Percentiles rank a stretch among this genome's conserved stretches.
These are phyloP conservation scores for Zygaena filipendulae DNA, from an alignment of 2,888 invertebrate genomes.

Conservation along the genomic window DNA sequence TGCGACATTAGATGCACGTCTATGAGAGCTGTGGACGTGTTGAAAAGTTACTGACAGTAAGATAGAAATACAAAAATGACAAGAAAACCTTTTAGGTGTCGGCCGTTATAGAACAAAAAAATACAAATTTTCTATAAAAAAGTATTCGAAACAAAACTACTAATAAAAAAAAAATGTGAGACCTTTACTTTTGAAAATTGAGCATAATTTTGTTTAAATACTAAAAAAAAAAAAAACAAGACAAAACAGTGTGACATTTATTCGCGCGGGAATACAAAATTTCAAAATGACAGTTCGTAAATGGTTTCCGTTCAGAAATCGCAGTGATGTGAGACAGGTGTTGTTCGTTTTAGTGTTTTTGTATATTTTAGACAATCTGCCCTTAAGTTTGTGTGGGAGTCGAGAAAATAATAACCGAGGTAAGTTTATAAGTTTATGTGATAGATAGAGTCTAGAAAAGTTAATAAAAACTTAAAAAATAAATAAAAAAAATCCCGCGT, in stretches of 20 bases:
- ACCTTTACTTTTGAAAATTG: not conserved
- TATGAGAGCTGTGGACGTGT: too few species aligned
- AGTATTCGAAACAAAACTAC: too few species aligned
- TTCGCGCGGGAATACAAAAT: slow-evolving; percentile 37
- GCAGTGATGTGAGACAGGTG: slow-evolving; percentile 51
- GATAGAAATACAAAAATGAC: slow-evolving; percentile 52
- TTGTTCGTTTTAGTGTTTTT: slow-evolving; percentile 45
- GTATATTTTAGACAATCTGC: slow-evolving; percentile 41
- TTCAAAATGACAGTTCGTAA: slow-evolving; percentile 55
- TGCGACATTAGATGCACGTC: slow-evolving; percentile 37
- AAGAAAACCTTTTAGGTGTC: slow-evolving; percentile 35
- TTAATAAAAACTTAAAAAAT: not conserved
- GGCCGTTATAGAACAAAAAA: slow-evolving; percentile 17
- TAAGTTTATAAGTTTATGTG: slow-evolving; percentile 23
- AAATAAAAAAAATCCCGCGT: too few species aligned
- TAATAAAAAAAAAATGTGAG: slow-evolving; percentile 35
- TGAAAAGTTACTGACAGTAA: too few species aligned
- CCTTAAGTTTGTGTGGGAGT: slow-evolving; percentile 31
- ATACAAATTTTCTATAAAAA: too few species aligned
- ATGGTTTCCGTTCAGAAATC: slow-evolving; percentile 41
- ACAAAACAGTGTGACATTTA: too few species aligned
- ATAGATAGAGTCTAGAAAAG: not conserved
- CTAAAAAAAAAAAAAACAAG: too few species aligned
- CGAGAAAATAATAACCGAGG: slow-evolving; percentile 44
- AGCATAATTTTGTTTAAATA: slow-evolving; percentile 17